phyloP scores from a whole-genome alignment of 2,888 invertebrate species.

The Rhopalosiphum nymphaeae region DNA sequence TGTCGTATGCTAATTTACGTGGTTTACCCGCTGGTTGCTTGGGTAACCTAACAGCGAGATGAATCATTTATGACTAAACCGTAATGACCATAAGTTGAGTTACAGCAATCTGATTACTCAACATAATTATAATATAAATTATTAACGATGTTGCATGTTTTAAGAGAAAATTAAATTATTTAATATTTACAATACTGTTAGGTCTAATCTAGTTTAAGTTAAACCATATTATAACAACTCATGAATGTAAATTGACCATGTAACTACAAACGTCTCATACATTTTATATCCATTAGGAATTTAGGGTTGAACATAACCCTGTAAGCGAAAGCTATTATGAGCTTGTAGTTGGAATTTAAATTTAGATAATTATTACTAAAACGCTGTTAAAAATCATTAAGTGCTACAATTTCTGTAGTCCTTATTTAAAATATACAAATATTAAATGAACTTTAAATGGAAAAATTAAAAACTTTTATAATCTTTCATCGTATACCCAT shows the following conservation, averaged over 20 bases:
- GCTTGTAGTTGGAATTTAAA: slow-evolving; percentile 17
- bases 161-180: slow-evolving; percentile 60
- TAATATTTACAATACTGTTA: slow-evolving; percentile 44
- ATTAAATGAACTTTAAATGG: neutral
- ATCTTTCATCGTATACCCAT: neutral
- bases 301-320: slow-evolving; percentile 12
- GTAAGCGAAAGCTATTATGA: slow-evolving; percentile 12
- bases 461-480: neutral
- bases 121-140: slow-evolving; percentile 55
- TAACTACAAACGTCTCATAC: slow-evolving; percentile 37
- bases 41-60: neutral
- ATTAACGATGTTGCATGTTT: neutral
- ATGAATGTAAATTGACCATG: slow-evolving; percentile 57
- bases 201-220: slow-evolving; percentile 50
- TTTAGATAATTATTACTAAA: slow-evolving; percentile 30
- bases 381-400: neutral
- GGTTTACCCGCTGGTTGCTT: slow-evolving; percentile 32
- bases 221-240: slow-evolving; percentile 38
- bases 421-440: neutral
- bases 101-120: slow-evolving; percentile 55
- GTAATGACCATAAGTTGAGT: slow-evolving; percentile 53
- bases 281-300: slow-evolving; percentile 43
- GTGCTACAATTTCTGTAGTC: neutral
- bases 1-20: slow-evolving; percentile 13
- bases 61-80: slow-evolving; percentile 49